phyloP scores from a whole-genome alignment of 2,888 invertebrate genomes.

The Macaria notata region DNA sequence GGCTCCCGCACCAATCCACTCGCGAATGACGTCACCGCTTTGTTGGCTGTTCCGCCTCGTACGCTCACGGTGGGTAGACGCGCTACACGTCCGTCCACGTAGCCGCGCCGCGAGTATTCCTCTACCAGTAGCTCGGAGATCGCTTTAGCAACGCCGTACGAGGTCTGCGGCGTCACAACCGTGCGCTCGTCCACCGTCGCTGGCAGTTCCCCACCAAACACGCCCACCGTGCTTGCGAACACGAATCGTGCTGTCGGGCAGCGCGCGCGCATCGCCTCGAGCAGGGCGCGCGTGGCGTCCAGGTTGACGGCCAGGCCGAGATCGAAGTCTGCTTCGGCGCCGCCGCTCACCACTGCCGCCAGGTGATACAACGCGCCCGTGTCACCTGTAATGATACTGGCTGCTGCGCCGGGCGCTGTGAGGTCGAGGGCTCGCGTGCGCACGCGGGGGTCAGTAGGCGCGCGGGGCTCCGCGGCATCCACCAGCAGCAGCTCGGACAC shows the following conservation, averaged over 20 bases:
- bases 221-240: conserved; percentile 61
- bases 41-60: conserved; percentile 61
- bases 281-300: conserved; percentile 61
- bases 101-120: conserved; percentile 67
- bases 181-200: conserved; percentile 51
- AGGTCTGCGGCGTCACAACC: conserved; percentile 59
- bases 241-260: conserved; percentile 51
- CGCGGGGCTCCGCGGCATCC: conserved; percentile 36
- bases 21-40: conserved; percentile 70
- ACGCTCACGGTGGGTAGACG: conserved; percentile 69
- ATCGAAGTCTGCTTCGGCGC: conserved; percentile 66
- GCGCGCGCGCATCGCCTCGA: conserved; percentile 53
- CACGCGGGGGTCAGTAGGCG: conserved; percentile 32
- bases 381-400: conserved; percentile 31
- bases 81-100: conserved; percentile 57
- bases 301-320: conserved; percentile 64
- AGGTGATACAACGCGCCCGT: conserved; percentile 60
- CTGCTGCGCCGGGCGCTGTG: conserved; percentile 31
- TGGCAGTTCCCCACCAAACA: conserved; percentile 61
- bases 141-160: conserved; percentile 69
- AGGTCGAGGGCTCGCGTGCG: conserved; percentile 23
- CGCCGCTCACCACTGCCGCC: conserved; percentile 70
- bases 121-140: conserved; percentile 64
- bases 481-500: conserved; percentile 46
- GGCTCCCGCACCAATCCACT: conserved; percentile 70